Evolutionary conservation across 1,140 invertebrate genomes (phyloP), one percentile per base, ranked within the genome.

Genomic region (Ptiloglossa arizonensis): DNA sequence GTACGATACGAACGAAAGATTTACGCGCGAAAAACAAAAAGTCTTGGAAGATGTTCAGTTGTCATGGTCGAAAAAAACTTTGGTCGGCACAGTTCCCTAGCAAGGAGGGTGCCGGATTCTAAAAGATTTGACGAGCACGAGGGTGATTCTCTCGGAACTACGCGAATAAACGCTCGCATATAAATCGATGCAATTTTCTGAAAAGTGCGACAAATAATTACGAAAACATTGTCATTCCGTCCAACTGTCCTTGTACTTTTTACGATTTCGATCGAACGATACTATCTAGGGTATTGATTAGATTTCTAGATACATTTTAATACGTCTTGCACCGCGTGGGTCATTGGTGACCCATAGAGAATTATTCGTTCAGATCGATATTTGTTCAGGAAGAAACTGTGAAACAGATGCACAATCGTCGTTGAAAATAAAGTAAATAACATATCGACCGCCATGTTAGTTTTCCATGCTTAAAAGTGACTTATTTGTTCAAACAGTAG

Each of bases 141-240:
- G 27, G 60, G 52, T 50, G 60, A 72, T 82, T 82, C 60, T 54
- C 62, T 32, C 54, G 27, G 59, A 50, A 59, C 32, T 62, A 69
- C 63, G 27, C 80, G 66, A 82, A 77, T 73, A 71, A 46, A 50
- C 24, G 79, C 17, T 66, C 48, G 48, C 67, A 76, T 72, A 56
- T 56, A 82, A 83, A 82, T 83, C 67, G 54, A 44, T 63, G 68
- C 41, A 57, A 78, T 82, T 72, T 72, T n/a, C 54, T 32, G n/a
- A 50, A 38, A 56, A 59, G 63, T 17, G 35, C 56, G 56, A 24
- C 56, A 46, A 60, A 52, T 52, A 62, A 48, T 63, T 32, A 32
- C 22, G 17, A 22, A 63, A 52, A 60, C 38, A 11, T 35, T 29
- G 50, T 56, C 38, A 38, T 46, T 32, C 44, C 13, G 4, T 29